A percentile compares a stretch with the other conserved stretches of the same genome.
Conservation (phyloP, 1,140 invertebrate genomes). For the Solenopsis fugax region DNA sequence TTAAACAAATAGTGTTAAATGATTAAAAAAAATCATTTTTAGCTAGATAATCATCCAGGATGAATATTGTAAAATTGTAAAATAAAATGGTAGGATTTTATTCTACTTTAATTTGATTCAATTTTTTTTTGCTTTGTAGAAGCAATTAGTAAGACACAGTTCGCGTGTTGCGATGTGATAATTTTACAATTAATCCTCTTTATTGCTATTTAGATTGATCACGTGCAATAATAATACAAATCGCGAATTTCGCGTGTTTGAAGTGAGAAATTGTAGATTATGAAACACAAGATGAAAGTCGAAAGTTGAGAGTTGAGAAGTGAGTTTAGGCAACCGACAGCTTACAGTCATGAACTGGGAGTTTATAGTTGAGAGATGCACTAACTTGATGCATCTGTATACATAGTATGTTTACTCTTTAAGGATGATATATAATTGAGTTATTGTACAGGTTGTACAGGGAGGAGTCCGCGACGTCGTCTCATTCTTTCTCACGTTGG, state of each 20-base stretch:
- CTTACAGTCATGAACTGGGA: conserved; percentile 28
- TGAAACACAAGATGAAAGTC: conserved; percentile 30
- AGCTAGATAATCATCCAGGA: not conserved
- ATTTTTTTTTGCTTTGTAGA: no score
- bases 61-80: not conserved
- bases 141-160: not conserved
- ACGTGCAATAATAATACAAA: conserved; percentile 36
- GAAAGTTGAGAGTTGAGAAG: conserved; percentile 48
- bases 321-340: conserved; percentile 45
- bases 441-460: conserved; percentile 13
- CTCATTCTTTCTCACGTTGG: conserved; percentile 16
- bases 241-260: conserved; percentile 17
- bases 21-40: not conserved
- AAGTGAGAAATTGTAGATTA: conserved; percentile 36
- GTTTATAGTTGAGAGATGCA: conserved; percentile 14
- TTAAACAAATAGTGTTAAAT: not conserved
- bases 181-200: conserved; percentile 19
- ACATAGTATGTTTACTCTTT: not conserved
- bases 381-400: not conserved
- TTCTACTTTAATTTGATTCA: not conserved
- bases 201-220: conserved; percentile 9
- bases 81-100: not conserved
- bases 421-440: conserved; percentile 16
- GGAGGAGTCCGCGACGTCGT: not conserved
- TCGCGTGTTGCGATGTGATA: no score